Percentiles rank a stretch among this genome's conserved stretches.
Evolutionary conservation across 2,888 invertebrate genomes (phyloP).

Genomic region (Nysson spinosus): DNA sequence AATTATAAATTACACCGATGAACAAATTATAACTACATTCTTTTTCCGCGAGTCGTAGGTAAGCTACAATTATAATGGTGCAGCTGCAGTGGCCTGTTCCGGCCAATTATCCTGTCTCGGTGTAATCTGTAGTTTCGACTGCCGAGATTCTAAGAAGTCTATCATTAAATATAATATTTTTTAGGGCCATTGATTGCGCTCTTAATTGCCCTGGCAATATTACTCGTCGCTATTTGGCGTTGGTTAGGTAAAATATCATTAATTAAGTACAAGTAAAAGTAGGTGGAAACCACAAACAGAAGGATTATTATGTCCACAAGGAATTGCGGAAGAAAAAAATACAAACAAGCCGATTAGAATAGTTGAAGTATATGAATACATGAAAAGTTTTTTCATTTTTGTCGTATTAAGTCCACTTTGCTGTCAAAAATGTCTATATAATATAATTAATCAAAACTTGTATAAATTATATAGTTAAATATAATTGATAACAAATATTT

Average conservation of each 20-base stretch:
- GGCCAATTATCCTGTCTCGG: constrained; percentile 69
- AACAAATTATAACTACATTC: constrained; percentile 51
- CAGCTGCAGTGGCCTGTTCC: constrained; percentile 57
- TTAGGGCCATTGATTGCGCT: constrained; percentile 62
- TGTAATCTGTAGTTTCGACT: constrained; percentile 66
- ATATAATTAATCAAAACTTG: no score
- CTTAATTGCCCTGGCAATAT: constrained; percentile 60
- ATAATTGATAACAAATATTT: no score
- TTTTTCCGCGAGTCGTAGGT: constrained; percentile 49
- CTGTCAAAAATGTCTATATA: no score
- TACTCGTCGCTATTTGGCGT: constrained; percentile 19
- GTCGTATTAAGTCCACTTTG: no score
- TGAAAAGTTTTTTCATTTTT: no score
- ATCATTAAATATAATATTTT: constrained; percentile 71
- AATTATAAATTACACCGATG: constrained; percentile 45
- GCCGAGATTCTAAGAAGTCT: constrained; percentile 56
- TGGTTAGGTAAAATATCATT: constrained; percentile 46
- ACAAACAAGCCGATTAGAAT: constrained; percentile 14
- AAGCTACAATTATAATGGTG: constrained; percentile 65
- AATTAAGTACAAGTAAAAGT: constrained; percentile 47
- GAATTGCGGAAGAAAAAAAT: constrained; percentile 9
- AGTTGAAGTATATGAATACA: no score
- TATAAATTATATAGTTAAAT: no score
- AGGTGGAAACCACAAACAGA: constrained; percentile 7
- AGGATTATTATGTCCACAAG: constrained; percentile 20